Evolutionary conservation across 2,797 vertebrate species (phyloP).

Genomic region (Sciurus carolinensis): DNA sequence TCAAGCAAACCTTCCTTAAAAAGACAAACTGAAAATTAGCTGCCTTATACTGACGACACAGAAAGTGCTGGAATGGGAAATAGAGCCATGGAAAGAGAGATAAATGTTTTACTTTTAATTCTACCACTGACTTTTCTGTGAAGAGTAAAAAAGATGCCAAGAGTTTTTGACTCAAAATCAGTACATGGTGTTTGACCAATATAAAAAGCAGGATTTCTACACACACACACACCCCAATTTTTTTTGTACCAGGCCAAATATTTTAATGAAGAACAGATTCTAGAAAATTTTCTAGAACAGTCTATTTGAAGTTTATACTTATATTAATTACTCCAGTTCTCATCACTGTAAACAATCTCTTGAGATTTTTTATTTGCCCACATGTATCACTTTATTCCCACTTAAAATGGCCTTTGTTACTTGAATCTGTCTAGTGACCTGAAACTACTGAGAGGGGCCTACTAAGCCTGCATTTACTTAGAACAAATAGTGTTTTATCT

Average conservation of each 20-base stretch:
- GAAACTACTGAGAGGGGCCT: conserved; percentile 78
- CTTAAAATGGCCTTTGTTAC: conserved; percentile 67
- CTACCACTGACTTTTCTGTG: neutral
- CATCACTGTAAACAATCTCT: conserved; percentile 22
- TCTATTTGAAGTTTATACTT: conserved; percentile 50
- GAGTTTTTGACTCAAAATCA: conserved; percentile 46
- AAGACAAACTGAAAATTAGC: conserved; percentile 45
- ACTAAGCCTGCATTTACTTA: conserved; percentile 80
- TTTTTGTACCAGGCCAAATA: neutral
- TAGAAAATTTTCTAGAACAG: conserved; percentile 34
- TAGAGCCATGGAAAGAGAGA: conserved; percentile 33
- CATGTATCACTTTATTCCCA: conserved; percentile 47
- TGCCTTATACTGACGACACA: conserved; percentile 29
- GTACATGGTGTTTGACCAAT: neutral
- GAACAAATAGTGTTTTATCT: conserved; percentile 85
- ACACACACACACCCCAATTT: too few relatives aligned
- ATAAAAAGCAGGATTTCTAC: conserved; percentile 23
- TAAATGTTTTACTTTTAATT: conserved; percentile 31
- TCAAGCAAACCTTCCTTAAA: conserved; percentile 50
- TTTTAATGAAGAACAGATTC: conserved; percentile 67
- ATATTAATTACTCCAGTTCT: conserved; percentile 55
- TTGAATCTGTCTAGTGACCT: conserved; percentile 53
- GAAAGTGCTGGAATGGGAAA: conserved; percentile 48
- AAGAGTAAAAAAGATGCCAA: conserved; percentile 54
- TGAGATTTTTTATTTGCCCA: conserved; percentile 50